A percentile compares a stretch with the other conserved stretches of the same genome.
Evolutionary conservation across 2,888 invertebrate species (phyloP).

Genomic region (Acronicta aceris): DNA sequence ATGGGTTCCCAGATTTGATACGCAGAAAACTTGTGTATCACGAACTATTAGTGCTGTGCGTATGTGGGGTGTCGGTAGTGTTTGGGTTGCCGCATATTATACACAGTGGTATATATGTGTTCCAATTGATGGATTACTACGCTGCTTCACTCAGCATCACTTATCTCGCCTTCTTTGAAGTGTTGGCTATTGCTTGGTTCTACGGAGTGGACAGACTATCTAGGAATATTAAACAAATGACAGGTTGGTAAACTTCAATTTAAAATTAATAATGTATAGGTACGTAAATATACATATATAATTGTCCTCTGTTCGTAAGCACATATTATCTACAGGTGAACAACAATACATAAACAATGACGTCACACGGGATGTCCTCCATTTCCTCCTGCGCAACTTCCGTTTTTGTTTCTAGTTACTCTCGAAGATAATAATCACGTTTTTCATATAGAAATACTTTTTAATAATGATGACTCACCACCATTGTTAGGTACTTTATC

Average conservation of each 20-base stretch:
- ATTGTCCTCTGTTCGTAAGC: constrained; percentile 4
- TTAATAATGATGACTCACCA: constrained; percentile 41
- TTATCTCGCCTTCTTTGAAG: constrained; percentile 97
- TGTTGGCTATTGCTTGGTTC: constrained; percentile 97
- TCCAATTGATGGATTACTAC: constrained; percentile 97
- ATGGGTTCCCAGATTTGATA: constrained; percentile 96
- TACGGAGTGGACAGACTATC: constrained; percentile 95
- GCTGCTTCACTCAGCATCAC: constrained; percentile 97
- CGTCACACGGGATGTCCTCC: constrained; percentile 53
- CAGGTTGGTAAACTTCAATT: constrained; percentile 87
- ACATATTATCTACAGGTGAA: constrained; percentile 14
- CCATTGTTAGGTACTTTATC: constrained; percentile 41
- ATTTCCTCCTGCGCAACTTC: constrained; percentile 46
- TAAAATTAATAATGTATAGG: background rate
- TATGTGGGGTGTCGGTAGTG: constrained; percentile 94
- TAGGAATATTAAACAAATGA: constrained; percentile 96
- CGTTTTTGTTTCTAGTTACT: constrained; percentile 41
- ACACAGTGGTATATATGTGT: constrained; percentile 97
- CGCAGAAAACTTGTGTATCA: constrained; percentile 95
- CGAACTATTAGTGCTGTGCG: constrained; percentile 94
- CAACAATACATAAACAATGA: constrained; percentile 23
- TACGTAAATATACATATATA: background rate
- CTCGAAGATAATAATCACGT: constrained; percentile 40
- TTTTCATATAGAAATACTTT: constrained; percentile 31
- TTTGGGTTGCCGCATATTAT: constrained; percentile 96